These are phyloP conservation scores for Epinotia ramella DNA, from an alignment of 2,888 invertebrate species.

Conservation along the genomic window DNA sequence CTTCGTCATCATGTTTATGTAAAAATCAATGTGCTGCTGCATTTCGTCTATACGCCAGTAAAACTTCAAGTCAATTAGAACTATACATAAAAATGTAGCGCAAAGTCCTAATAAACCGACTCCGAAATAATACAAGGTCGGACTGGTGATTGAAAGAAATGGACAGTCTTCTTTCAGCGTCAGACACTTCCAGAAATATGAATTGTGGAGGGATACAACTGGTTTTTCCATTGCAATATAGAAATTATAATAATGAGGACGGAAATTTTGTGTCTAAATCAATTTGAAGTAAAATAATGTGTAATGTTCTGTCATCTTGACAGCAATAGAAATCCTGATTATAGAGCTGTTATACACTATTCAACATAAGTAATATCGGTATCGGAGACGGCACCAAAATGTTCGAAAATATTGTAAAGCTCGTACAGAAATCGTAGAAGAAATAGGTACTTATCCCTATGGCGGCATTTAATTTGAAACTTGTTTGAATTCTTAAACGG, in stretches of 20 bases:
- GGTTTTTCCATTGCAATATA: slow-evolving; percentile 45
- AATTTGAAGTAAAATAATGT: slow-evolving; percentile 5
- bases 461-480: too few relatives aligned
- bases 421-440: too few relatives aligned
- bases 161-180: slow-evolving; percentile 68
- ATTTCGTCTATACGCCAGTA: slow-evolving; percentile 69
- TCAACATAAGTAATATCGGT: neutral
- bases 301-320: slow-evolving; percentile 12
- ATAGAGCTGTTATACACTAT: neutral
- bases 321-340: neutral
- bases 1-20: slow-evolving; percentile 63
- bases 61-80: slow-evolving; percentile 68
- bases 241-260: slow-evolving; percentile 7
- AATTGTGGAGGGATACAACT: slow-evolving; percentile 46
- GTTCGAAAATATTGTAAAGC: too few relatives aligned
- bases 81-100: slow-evolving; percentile 59
- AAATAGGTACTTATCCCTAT: too few relatives aligned
- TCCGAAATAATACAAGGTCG: slow-evolving; percentile 68
- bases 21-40: slow-evolving; percentile 65
- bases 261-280: slow-evolving; percentile 20
- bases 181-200: slow-evolving; percentile 74
- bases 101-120: slow-evolving; percentile 64
- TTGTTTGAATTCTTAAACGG: too few relatives aligned
- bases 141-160: slow-evolving; percentile 62
- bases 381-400: neutral